Evolutionary conservation across 2,797 vertebrate genomes (phyloP).

Genomic region (Streptopelia turtur): DNA sequence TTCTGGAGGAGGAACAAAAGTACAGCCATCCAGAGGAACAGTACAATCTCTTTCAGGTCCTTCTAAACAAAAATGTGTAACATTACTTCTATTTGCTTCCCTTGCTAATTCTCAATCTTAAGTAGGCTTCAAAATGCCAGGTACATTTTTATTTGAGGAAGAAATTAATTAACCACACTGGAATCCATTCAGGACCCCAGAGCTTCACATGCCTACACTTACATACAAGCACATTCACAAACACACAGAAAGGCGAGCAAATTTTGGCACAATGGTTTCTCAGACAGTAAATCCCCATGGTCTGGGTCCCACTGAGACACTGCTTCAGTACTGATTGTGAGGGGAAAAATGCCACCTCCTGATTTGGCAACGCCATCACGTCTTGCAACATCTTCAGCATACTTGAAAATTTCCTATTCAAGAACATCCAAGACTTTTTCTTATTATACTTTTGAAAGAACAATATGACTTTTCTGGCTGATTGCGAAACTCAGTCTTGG

Average conservation of each 20-base stretch:
- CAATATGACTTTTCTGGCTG: background rate
- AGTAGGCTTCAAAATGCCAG: slow-evolving; percentile 21
- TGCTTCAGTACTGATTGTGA: background rate
- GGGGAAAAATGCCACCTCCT: background rate
- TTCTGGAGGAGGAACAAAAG: background rate
- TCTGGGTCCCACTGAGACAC: background rate
- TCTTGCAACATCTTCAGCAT: background rate
- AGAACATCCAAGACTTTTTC: background rate
- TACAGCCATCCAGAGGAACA: background rate
- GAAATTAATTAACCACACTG: slow-evolving; percentile 31
- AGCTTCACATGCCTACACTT: background rate
- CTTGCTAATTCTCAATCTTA: background rate
- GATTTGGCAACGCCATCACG: background rate
- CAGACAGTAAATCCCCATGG: background rate
- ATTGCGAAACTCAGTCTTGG: background rate
- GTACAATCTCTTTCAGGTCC: background rate
- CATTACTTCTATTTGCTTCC: background rate
- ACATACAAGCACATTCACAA: background rate
- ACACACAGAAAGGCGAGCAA: background rate
- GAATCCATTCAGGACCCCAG: background rate
- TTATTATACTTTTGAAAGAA: background rate
- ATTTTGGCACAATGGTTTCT: background rate
- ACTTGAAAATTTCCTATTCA: background rate
- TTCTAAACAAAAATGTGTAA: background rate
- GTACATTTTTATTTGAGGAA: slow-evolving; percentile 24